Evolutionary conservation across 2,888 invertebrate species (phyloP).

Genomic region (Cosmopolites sordidus): DNA sequence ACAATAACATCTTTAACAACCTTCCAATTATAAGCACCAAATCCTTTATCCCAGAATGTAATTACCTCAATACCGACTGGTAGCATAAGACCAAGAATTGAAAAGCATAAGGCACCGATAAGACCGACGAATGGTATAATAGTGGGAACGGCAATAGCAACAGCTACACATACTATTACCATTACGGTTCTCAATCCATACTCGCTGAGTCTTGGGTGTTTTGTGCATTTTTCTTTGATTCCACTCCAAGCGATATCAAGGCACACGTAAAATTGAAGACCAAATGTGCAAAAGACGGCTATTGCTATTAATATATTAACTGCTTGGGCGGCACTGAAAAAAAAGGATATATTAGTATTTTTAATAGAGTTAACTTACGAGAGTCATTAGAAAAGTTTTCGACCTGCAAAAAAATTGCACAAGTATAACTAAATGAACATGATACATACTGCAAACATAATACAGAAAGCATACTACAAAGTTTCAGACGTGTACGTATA

Average conservation of each 20-base stretch:
- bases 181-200: conserved; percentile 68
- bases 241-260: conserved; percentile 86
- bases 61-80: conserved; percentile 83
- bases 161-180: conserved; percentile 62
- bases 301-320: conserved; percentile 83
- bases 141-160: conserved; percentile 83
- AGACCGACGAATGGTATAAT: conserved; percentile 87
- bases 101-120: conserved; percentile 91
- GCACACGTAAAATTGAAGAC: conserved; percentile 95
- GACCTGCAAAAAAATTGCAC: too few relatives aligned
- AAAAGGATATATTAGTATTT: too few relatives aligned
- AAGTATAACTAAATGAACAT: too few relatives aligned
- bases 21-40: conserved; percentile 67
- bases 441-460: too few relatives aligned
- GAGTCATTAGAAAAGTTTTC: too few relatives aligned
- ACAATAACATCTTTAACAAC: conserved; percentile 77
- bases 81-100: conserved; percentile 82
- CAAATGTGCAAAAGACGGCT: conserved; percentile 92
- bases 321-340: conserved; percentile 72
- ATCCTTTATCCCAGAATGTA: conserved; percentile 81
- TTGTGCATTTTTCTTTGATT: conserved; percentile 62
- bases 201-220: conserved; percentile 66
- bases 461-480: too few relatives aligned
- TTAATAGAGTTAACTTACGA: too few relatives aligned
- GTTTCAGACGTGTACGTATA: too few relatives aligned